A percentile compares a stretch with the other conserved stretches of the same genome.
Evolutionary conservation across 2,113 vertebrate species (phyloP).

Genomic region (Girardinichthys multiradiatus): DNA sequence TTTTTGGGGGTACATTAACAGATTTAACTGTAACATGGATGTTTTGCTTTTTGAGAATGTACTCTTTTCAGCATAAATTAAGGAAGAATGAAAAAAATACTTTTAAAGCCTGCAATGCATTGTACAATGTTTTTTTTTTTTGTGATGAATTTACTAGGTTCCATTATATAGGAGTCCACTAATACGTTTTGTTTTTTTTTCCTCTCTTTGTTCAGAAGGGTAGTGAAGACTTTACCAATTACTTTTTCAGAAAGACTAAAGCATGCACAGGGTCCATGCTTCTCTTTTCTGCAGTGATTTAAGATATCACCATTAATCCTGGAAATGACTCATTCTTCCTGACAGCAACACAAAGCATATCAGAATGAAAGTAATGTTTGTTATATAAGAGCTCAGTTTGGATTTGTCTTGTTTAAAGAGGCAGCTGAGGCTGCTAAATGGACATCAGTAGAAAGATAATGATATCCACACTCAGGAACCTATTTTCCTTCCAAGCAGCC

Average conservation of each 20-base stretch:
- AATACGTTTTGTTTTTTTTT: not conserved
- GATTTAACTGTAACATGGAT: no score
- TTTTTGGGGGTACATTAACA: no score
- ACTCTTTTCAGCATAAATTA: no score
- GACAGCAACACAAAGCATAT: conserved; percentile 1
- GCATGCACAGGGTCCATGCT: no score
- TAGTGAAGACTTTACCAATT: not conserved
- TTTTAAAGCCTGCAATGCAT: no score
- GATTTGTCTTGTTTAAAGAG: not conserved
- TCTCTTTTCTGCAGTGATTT: conserved; percentile 1
- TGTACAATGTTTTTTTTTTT: no score
- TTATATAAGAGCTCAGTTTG: not conserved
- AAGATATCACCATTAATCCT: conserved; percentile 2
- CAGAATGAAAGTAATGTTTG: not conserved
- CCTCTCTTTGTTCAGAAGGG: not conserved
- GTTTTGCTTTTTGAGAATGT: no score
- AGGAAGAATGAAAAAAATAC: no score
- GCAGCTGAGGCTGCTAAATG: not conserved
- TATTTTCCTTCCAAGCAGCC: not conserved
- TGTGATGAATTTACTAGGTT: no score
- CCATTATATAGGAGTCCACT: no score
- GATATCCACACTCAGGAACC: not conserved
- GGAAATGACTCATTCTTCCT: not conserved
- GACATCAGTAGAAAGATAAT: not conserved
- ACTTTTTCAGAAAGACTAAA: no score